A percentile compares a stretch with the other conserved stretches of the same genome.
Conservation (phyloP, 2,797 vertebrate species). For the Eulemur rubriventer region DNA sequence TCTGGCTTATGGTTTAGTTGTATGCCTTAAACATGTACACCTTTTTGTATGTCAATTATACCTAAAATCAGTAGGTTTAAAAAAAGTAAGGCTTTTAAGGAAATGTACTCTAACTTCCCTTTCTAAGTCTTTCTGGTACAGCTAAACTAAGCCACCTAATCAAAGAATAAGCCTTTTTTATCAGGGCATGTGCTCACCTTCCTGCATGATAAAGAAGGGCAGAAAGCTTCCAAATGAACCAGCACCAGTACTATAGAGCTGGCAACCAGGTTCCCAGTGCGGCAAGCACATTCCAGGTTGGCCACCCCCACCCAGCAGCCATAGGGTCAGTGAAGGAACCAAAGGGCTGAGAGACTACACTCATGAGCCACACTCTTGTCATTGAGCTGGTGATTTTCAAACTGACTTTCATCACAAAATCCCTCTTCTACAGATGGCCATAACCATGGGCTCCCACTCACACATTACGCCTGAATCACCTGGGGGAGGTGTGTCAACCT, state of each 20-base stretch:
- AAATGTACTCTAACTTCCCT: slow-evolving; percentile 3
- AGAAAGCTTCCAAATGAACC: not conserved
- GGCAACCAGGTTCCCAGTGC: not conserved
- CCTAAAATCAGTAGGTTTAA: not conserved
- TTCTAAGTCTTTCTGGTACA: not conserved
- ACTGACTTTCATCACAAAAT: not conserved
- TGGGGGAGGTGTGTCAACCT: not conserved
- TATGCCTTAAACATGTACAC: not conserved
- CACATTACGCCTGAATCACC: not conserved
- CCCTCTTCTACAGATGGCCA: not conserved
- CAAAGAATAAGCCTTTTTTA: not conserved
- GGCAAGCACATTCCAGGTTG: not conserved
- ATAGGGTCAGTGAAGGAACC: not conserved
- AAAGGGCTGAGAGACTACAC: not conserved
- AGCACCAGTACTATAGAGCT: not conserved
- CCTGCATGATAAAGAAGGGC: not conserved
- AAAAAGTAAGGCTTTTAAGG: not conserved
- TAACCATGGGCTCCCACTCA: not conserved
- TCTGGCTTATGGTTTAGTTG: not conserved
- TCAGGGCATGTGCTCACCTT: not conserved
- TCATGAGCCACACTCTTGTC: not conserved
- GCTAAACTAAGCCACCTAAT: not conserved
- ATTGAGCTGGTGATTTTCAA: not conserved
- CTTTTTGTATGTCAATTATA: not conserved
- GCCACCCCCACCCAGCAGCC: not conserved